Percentiles rank a stretch among this genome's conserved stretches.
Evolutionary conservation across 2,888 invertebrate genomes (phyloP).

Genomic region (Andrena dorsata): DNA sequence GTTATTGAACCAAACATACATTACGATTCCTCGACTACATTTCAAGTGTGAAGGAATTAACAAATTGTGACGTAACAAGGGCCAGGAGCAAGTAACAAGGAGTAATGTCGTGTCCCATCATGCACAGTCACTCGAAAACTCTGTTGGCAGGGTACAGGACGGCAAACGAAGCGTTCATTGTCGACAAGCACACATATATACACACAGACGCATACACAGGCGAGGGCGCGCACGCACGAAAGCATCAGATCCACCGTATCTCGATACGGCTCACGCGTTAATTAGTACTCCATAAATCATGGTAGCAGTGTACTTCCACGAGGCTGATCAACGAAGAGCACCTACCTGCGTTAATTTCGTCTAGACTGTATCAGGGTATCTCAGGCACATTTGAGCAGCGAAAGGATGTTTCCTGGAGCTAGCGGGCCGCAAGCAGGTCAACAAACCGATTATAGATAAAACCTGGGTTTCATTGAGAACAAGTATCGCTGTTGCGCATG

Average conservation of each 20-base stretch:
- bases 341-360: constrained; percentile 66
- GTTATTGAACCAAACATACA: too few species aligned
- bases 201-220: constrained; percentile 6
- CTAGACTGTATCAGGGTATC: constrained; percentile 45
- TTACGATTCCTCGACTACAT: neutral
- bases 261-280: constrained; percentile 67
- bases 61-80: constrained; percentile 15
- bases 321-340: constrained; percentile 69
- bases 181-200: neutral
- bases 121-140: constrained; percentile 25
- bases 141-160: constrained; percentile 19
- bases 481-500: constrained; percentile 4
- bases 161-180: constrained; percentile 57
- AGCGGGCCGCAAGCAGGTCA: neutral
- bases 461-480: neutral
- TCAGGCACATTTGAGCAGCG: constrained; percentile 11
- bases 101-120: constrained; percentile 23
- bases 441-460: neutral
- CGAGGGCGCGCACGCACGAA: constrained; percentile 7
- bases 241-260: constrained; percentile 56
- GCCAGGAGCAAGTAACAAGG: constrained; percentile 4
- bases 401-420: constrained; percentile 7
- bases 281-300: constrained; percentile 76
- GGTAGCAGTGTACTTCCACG: constrained; percentile 68
- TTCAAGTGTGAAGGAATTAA: constrained; percentile 9